Percentiles rank a stretch among this genome's conserved stretches.
phyloP scores from a whole-genome alignment of 2,888 invertebrate genomes.

The Conistra vaccinii region DNA sequence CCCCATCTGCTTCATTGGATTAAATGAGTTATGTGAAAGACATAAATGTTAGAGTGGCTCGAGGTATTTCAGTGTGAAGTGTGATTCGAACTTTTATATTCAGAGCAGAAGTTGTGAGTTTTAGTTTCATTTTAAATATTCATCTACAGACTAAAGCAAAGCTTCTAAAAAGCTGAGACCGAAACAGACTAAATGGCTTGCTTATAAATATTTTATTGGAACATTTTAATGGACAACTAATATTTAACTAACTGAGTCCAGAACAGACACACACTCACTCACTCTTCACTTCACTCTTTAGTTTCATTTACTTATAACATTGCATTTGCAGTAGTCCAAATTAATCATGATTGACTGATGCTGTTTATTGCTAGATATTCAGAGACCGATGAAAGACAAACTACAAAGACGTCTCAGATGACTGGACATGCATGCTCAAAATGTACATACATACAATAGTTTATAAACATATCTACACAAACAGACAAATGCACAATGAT shows the following conservation, averaged over 20 bases:
- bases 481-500: slow-evolving; percentile 35
- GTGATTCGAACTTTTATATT: slow-evolving; percentile 12
- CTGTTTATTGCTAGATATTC: slow-evolving; percentile 8
- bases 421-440: slow-evolving; percentile 23
- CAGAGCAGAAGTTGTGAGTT: neutral
- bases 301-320: neutral
- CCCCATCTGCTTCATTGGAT: slow-evolving; percentile 20
- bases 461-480: slow-evolving; percentile 40
- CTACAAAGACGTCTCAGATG: slow-evolving; percentile 51
- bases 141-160: neutral
- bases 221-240: neutral
- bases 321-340: neutral
- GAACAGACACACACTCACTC: neutral
- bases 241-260: neutral
- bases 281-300: neutral
- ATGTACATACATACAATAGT: neutral
- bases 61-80: slow-evolving; percentile 10
- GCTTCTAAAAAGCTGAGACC: neutral
- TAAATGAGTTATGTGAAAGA: neutral
- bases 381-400: slow-evolving; percentile 14
- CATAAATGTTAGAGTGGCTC: slow-evolving; percentile 11
- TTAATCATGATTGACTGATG: slow-evolving; percentile 4
- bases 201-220: neutral
- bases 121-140: neutral
- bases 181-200: neutral